Conservation (phyloP, 2,888 invertebrate species). For the Caenorhabditis japonica region DNA sequence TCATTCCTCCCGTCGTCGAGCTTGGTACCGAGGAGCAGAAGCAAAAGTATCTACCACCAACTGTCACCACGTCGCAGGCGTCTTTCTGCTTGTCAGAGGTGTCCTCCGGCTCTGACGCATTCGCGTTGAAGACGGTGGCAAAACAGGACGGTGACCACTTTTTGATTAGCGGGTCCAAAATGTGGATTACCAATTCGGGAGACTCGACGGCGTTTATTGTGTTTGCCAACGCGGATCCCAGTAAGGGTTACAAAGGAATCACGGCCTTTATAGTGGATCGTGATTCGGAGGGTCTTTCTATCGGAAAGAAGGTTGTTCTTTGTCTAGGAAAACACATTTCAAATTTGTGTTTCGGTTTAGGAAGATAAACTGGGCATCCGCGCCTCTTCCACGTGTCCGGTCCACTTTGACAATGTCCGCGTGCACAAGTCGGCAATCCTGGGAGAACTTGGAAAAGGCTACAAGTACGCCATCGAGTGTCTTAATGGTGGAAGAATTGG, state of each 20-base stretch:
- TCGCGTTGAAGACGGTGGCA: no score
- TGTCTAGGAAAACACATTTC: no score
- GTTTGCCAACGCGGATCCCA: slow-evolving; percentile 74
- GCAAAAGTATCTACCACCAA: slow-evolving; percentile 84
- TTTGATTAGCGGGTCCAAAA: no score
- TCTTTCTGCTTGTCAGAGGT: no score
- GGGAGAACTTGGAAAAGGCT: slow-evolving; percentile 80
- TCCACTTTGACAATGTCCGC: slow-evolving; percentile 93
- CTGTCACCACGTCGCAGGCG: no score
- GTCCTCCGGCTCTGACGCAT: no score
- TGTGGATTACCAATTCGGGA: no score
- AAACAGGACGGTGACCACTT: no score
- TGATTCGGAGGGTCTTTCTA: slow-evolving; percentile 86
- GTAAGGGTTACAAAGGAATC: slow-evolving; percentile 80
- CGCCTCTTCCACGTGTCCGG: slow-evolving; percentile 90
- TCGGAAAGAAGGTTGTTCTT: slow-evolving; percentile 82
- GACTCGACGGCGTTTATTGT: slow-evolving; percentile 81
- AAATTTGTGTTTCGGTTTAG: no score
- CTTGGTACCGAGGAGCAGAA: slow-evolving; percentile 90
- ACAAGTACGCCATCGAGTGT: slow-evolving; percentile 94
- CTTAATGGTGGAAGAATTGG: slow-evolving; percentile 88
- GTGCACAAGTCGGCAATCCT: slow-evolving; percentile 79
- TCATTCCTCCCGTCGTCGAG: slow-evolving; percentile 88
- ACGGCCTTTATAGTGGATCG: slow-evolving; percentile 94
- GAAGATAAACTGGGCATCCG: slow-evolving; percentile 87